phyloP scores from a whole-genome alignment of 2,797 vertebrate species.

The Triplophysa yarkandensis region DNA sequence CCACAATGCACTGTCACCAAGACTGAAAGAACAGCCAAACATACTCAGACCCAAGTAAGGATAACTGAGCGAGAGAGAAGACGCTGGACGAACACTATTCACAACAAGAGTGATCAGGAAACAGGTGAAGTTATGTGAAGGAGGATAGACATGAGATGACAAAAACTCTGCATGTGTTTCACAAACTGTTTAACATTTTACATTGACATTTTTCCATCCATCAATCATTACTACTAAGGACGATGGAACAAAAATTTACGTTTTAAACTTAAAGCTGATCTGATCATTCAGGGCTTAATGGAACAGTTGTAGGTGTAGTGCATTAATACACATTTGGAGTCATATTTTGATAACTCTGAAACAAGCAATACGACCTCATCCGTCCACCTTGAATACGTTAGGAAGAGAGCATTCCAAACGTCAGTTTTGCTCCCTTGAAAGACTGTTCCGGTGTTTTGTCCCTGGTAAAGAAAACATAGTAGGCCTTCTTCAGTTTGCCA shows the following conservation, averaged over 20 bases:
- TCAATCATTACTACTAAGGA: too few relatives aligned
- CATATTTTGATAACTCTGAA: too few relatives aligned
- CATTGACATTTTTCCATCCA: constrained; percentile 61
- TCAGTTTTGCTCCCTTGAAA: too few relatives aligned
- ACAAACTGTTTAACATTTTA: constrained; percentile 46
- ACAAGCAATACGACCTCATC: too few relatives aligned
- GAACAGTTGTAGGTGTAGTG: too few relatives aligned
- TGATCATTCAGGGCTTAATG: neutral
- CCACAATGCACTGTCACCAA: constrained; percentile 69
- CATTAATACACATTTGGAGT: too few relatives aligned
- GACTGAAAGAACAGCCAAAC: constrained; percentile 65
- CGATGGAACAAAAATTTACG: too few relatives aligned
- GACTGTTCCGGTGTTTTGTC: too few relatives aligned
- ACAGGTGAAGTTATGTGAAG: neutral
- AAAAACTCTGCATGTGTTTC: constrained; percentile 62
- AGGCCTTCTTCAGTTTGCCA: too few relatives aligned
- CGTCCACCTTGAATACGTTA: too few relatives aligned
- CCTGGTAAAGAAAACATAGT: too few relatives aligned
- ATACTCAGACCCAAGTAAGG: constrained; percentile 48
- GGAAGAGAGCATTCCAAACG: too few relatives aligned
- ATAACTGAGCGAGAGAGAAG: constrained; percentile 55
- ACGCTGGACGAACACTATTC: constrained; percentile 62
- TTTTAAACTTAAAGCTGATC: constrained; percentile 36
- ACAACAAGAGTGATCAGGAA: constrained; percentile 16
- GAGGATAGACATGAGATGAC: neutral